phyloP scores from a whole-genome alignment of 2,888 invertebrate species.

The Teinopalpus imperialis region DNA sequence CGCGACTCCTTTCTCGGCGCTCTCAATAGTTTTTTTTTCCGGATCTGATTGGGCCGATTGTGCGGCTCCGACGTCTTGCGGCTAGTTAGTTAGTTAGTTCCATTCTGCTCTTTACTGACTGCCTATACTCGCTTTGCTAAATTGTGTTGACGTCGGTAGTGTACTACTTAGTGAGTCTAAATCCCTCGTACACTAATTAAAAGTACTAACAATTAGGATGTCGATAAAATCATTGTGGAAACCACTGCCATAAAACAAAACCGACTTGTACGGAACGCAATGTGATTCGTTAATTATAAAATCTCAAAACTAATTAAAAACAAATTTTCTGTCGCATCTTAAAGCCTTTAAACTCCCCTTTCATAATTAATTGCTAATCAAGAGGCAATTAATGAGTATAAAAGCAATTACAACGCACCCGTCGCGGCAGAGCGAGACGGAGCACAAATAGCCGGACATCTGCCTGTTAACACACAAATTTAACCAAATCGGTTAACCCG shows the following conservation, averaged over 20 bases:
- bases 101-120: too few relatives aligned
- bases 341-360: constrained; percentile 25
- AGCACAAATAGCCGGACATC: constrained; percentile 62
- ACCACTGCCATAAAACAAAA: too few relatives aligned
- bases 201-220: too few relatives aligned
- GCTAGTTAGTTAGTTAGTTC: too few relatives aligned
- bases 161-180: too few relatives aligned
- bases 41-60: constrained; percentile 76
- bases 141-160: too few relatives aligned
- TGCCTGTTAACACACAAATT: constrained; percentile 77
- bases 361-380: constrained; percentile 26
- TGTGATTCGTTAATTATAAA: constrained; percentile 22
- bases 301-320: constrained; percentile 26
- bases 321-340: constrained; percentile 24
- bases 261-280: constrained; percentile 10
- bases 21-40: constrained; percentile 54
- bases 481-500: constrained; percentile 81
- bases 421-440: constrained; percentile 28
- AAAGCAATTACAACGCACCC: constrained; percentile 18
- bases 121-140: too few relatives aligned
- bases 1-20: constrained; percentile 54
- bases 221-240: too few relatives aligned
- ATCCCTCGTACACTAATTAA: too few relatives aligned
- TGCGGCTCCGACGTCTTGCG: constrained; percentile 36
- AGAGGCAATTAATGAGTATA: constrained; percentile 21